Base-by-base conservation (phyloP, 2,797 vertebrate species). In the Oreortyx pictus region DNA sequence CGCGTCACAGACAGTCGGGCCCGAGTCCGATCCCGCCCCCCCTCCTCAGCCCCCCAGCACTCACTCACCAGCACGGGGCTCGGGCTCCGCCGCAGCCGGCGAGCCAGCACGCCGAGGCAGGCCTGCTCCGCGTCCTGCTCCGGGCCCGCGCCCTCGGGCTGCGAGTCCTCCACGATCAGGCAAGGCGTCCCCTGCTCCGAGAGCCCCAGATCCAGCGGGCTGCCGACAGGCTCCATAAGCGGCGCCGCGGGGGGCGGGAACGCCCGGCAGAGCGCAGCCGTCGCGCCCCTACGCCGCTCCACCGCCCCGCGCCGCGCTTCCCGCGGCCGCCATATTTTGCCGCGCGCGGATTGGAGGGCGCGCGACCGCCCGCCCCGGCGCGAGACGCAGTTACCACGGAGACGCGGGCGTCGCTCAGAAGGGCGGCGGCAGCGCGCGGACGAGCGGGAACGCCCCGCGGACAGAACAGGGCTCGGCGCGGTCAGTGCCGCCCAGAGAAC, bases 111-210 rank as follows among this genome's bases (percentile, higher is more conserved):
- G 9, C 98, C 97, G 37, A 98, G 97, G 94, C 98, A 98, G 97
- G 98, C 98, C 94, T 95, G 98, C 85, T 98, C 98, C 0, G 98
- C 97, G 66, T 98, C 98, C 97, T 98, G 98, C 86, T 98, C 98
- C 66, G 97, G 93, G 65, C 97, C 98, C 47, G 97, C 97, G 41
- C 98, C 98, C 96, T 98, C 98, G 17, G 99, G 98, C 97, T 99
- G 99, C 6, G 99, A 99, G 97, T 99, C 99, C 96, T 99, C 99
- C 77, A 99, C 98, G 62, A 99, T 98, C 83, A 99, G 97, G 86
- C 98, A 98, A 78, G 98, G 98, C 78, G 98, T 98, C 74, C 98
- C 98, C 72, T 98, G 97, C 96, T 98, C 98, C 60, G 98, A 98
- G 89, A 99, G 98, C 96, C 98, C 98, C 29, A 98, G 97, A 86